Base-by-base conservation (phyloP, 2,797 vertebrate species). In the Antennarius maculatus region DNA sequence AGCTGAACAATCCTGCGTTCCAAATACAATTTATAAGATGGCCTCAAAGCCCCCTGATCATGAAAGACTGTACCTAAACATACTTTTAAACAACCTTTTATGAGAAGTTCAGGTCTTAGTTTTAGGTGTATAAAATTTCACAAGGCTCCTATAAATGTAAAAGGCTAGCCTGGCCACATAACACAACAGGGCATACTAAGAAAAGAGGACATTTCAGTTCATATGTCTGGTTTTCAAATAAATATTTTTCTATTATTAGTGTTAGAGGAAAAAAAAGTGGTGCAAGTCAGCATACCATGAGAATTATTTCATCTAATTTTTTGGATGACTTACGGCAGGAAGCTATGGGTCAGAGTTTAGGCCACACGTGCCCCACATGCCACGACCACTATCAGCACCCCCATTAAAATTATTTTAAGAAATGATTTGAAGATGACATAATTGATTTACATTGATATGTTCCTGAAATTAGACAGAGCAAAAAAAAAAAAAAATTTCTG, bases 41-140 rank as follows among this genome's bases (percentile, higher is more conserved):
- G 17, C 48, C 31, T 77, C 42, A 66, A 57, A 54, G 49, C 37
- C 31, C 18, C 1, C 17, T 74, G 69, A 61, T 83, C 59, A 61
- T 47, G 0, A 58, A 47, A 7, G 56, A 34, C 48, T 42, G 18
- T 39, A 18, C 11, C 28, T 18, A 43, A 54, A 10, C 14, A 55
- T 43, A 71, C 51, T 39, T 62, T 56, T 46, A 72, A 60, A 17
- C 28, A 12, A 0, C 9, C 12, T 77, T 80, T 77, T 69, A 82
- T 57, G 42, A 45, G 61, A 58, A 0, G 7, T n/a, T 47, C 2
- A 11, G 17, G 5, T 52, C 49, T 73, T 29, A 65, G 56, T 27
- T 66, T 34, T 45, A 2, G 7, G 14, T 53, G 8, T 66, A 62
- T 71, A 17, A 52, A 46, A 54, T 82, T 83, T 83, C 47, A 80